phyloP scores from a whole-genome alignment of 2,888 invertebrate species.

The Eremobia ochroleuca region DNA sequence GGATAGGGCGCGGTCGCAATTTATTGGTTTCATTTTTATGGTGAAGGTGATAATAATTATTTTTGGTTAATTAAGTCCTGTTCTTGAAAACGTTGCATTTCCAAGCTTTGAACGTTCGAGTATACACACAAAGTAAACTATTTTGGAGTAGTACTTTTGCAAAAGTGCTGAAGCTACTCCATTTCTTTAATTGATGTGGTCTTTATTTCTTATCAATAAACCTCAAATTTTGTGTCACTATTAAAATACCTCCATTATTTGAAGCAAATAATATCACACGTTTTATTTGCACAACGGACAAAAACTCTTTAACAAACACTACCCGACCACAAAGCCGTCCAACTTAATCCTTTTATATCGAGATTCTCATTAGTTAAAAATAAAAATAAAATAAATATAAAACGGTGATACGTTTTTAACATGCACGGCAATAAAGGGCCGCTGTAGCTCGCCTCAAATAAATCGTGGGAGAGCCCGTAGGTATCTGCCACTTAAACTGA shows the following conservation, averaged over 20 bases:
- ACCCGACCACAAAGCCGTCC: conserved; percentile 4
- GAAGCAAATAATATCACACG: neutral
- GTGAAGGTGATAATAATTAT: neutral
- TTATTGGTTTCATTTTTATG: conserved; percentile 31
- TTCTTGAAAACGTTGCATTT: neutral
- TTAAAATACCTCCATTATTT: neutral
- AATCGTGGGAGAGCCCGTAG: conserved; percentile 78
- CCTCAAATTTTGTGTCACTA: neutral
- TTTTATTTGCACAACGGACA: neutral
- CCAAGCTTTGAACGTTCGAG: neutral
- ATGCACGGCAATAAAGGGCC: conserved; percentile 83
- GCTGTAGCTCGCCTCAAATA: conserved; percentile 81
- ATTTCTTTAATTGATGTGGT: neutral
- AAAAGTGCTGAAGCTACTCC: neutral
- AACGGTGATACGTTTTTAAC: conserved; percentile 76
- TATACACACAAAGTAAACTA: neutral
- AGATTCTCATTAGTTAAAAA: conserved; percentile 78
- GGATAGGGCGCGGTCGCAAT: conserved; percentile 50
- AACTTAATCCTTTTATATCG: conserved; percentile 64
- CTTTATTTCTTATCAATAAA: neutral
- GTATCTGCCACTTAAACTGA: conserved; percentile 81
- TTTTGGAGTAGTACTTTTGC: neutral
- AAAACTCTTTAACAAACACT: neutral
- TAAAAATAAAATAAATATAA: conserved; percentile 73
- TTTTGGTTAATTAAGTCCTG: neutral